phyloP scores from a whole-genome alignment of 2,888 invertebrate species.

The Oscheius sp. region DNA sequence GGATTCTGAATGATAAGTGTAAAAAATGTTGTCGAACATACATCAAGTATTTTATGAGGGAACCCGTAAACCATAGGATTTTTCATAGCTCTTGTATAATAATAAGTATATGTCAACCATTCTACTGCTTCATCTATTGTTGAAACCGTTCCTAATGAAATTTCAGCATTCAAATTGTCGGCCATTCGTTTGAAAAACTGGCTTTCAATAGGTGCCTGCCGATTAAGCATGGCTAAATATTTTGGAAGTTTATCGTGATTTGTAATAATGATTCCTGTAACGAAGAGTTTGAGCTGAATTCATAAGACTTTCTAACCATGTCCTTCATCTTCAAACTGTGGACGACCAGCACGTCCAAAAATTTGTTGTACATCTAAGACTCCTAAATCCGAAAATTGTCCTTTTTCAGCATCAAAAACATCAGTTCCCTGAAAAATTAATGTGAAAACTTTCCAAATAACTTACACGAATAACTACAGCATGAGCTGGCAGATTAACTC shows the following conservation, averaged over 20 bases:
- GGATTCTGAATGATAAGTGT: constrained; percentile 76
- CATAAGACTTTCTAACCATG: constrained; percentile 28
- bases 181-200: constrained; percentile 89
- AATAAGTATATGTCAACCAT: constrained; percentile 96
- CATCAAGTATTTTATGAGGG: constrained; percentile 74
- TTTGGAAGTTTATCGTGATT: constrained; percentile 86
- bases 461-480: constrained; percentile 90
- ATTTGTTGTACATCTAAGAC: constrained; percentile 97
- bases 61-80: constrained; percentile 86
- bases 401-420: constrained; percentile 93
- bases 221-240: constrained; percentile 90
- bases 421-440: constrained; percentile 84
- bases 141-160: constrained; percentile 81
- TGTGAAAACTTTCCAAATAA: constrained; percentile 11
- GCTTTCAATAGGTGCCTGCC: constrained; percentile 97
- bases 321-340: constrained; percentile 85
- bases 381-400: constrained; percentile 90
- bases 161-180: constrained; percentile 98
- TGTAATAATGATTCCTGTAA: constrained; percentile 90
- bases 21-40: background rate
- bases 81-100: constrained; percentile 89
- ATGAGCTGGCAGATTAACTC: constrained; percentile 97
- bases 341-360: constrained; percentile 90
- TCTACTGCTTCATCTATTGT: constrained; percentile 94
- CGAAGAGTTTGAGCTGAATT: background rate